These are phyloP conservation scores for Columba janthina DNA, from an alignment of 2,113 vertebrate genomes.

Conservation along the genomic window DNA sequence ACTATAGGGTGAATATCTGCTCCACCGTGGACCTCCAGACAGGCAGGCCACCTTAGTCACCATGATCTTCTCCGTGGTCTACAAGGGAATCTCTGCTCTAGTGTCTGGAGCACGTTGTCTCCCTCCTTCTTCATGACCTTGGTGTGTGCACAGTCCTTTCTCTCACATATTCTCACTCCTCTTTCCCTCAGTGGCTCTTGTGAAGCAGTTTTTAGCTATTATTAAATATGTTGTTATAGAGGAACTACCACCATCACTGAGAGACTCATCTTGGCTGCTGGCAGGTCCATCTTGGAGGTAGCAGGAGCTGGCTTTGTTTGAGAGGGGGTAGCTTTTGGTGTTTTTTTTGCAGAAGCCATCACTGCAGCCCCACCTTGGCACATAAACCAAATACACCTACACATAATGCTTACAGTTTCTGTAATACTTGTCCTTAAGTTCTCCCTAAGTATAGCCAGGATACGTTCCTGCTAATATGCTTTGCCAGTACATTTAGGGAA, in stretches of 20 bases:
- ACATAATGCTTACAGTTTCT: not conserved
- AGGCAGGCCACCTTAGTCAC: too few relatives aligned
- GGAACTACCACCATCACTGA: accelerated
- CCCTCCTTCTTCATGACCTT: too few relatives aligned
- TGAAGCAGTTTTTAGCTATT: not conserved
- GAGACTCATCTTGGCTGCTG: not conserved
- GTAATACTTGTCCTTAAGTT: not conserved
- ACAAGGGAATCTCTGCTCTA: too few relatives aligned
- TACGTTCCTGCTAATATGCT: not conserved
- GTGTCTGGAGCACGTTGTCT: too few relatives aligned
- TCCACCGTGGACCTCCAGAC: too few relatives aligned
- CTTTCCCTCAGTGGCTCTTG: too few relatives aligned
- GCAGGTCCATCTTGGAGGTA: accelerated
- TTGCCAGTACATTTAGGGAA: not conserved
- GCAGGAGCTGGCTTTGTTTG: accelerated
- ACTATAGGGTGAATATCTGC: too few relatives aligned
- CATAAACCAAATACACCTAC: not conserved
- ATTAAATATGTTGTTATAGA: not conserved
- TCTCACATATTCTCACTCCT: too few relatives aligned
- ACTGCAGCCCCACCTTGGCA: not conserved
- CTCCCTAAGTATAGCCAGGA: not conserved
- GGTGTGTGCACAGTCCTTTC: too few relatives aligned
- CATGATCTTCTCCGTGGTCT: too few relatives aligned
- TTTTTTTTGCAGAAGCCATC: not conserved
- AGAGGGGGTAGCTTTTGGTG: not conserved